phyloP scores from a whole-genome alignment of 2,888 invertebrate genomes.

The Portevinia maculata region DNA sequence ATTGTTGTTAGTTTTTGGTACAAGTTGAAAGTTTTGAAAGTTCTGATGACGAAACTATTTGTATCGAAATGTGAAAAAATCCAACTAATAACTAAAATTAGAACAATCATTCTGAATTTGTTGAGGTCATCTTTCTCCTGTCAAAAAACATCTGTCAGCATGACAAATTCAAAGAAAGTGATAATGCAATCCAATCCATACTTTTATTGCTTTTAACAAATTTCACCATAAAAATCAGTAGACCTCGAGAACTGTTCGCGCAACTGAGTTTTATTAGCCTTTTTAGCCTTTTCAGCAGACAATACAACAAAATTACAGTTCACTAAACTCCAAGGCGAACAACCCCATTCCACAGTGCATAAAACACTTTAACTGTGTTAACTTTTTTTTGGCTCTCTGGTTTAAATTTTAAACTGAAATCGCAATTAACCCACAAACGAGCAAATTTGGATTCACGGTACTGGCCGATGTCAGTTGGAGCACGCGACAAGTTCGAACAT shows the following conservation, averaged over 20 bases:
- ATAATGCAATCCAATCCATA: constrained; percentile 1
- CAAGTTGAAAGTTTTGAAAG: too few species aligned
- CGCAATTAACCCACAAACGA: constrained; percentile 54
- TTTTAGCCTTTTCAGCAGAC: constrained; percentile 3
- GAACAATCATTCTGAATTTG: too few species aligned
- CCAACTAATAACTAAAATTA: too few species aligned
- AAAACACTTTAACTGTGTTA: constrained; percentile 49
- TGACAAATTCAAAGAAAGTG: neutral
- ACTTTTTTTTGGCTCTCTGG: neutral
- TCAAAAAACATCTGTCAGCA: too few species aligned
- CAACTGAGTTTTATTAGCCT: neutral
- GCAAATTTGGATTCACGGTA: constrained; percentile 48
- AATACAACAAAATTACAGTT: constrained; percentile 35
- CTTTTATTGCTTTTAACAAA: constrained; percentile 5
- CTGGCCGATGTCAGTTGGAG: constrained; percentile 24
- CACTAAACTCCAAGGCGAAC: constrained; percentile 62
- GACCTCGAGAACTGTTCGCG: too few species aligned
- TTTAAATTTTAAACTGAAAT: constrained; percentile 5
- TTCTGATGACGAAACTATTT: too few species aligned
- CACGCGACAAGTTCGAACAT: constrained; percentile 54
- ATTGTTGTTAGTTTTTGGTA: too few species aligned
- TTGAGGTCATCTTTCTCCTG: too few species aligned
- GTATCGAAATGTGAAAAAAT: too few species aligned
- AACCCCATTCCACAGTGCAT: constrained; percentile 46
- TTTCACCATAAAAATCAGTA: neutral